Conservation (phyloP, 2,888 invertebrate genomes). For the Dryobota labecula region DNA sequence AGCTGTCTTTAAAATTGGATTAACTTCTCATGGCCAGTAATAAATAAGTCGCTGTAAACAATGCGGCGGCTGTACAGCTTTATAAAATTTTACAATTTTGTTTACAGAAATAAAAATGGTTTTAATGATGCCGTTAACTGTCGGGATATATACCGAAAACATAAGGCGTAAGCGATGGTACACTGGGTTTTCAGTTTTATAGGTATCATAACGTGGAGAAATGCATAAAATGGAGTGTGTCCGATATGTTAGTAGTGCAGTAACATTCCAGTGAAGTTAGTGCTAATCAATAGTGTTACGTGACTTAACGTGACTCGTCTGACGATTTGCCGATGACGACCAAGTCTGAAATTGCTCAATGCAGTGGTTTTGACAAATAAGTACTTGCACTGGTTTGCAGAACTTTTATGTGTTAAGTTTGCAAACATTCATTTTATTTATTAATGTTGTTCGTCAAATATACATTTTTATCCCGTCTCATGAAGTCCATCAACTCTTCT, state of each 20-base stretch:
- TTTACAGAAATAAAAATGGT: slow-evolving; percentile 50
- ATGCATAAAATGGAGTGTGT: slow-evolving; percentile 48
- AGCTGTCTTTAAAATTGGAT: slow-evolving; percentile 75
- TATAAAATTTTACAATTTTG: slow-evolving; percentile 57
- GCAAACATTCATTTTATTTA: neutral
- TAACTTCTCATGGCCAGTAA: slow-evolving; percentile 72
- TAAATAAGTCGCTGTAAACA: slow-evolving; percentile 71
- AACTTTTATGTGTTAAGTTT: neutral
- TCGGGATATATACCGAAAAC: slow-evolving; percentile 33
- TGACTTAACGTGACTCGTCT: slow-evolving; percentile 13
- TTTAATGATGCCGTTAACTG: slow-evolving; percentile 55
- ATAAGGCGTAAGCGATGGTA: slow-evolving; percentile 41
- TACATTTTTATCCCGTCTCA: neutral
- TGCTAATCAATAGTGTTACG: slow-evolving; percentile 50
- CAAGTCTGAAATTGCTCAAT: slow-evolving; percentile 21
- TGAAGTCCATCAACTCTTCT: neutral
- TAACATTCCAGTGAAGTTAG: slow-evolving; percentile 31
- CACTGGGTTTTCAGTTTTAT: slow-evolving; percentile 50
- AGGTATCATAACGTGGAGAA: slow-evolving; percentile 40
- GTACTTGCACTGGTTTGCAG: slow-evolving; percentile 1
- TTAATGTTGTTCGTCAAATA: neutral
- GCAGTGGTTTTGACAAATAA: slow-evolving; percentile 20
- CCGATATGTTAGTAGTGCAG: slow-evolving; percentile 31
- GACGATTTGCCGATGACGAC: slow-evolving; percentile 16
- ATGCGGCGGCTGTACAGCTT: slow-evolving; percentile 53